Evolutionary conservation across 1,140 invertebrate species (phyloP).

Genomic region (Drosophila sechellia): DNA sequence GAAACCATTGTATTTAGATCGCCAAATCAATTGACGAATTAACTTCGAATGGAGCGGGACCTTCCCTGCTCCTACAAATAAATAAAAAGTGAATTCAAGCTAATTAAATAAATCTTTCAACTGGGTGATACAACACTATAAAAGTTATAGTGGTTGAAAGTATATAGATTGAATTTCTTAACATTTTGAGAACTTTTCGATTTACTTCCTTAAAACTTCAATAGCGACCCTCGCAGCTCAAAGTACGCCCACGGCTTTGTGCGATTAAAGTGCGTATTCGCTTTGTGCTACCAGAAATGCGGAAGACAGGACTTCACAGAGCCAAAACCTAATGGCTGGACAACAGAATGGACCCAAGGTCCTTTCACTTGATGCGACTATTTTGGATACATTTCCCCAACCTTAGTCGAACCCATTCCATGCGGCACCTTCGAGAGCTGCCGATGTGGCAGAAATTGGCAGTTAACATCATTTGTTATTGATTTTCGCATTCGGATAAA

Average conservation of each 20-base stretch:
- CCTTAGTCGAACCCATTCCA: background rate
- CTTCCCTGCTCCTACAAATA: too few species aligned
- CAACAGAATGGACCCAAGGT: slow-evolving; percentile 35
- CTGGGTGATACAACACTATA: too few species aligned
- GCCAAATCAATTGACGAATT: too few species aligned
- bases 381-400: slow-evolving; percentile 38
- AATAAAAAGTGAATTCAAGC: too few species aligned
- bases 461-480: slow-evolving; percentile 83
- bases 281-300: slow-evolving; percentile 40
- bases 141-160: too few species aligned
- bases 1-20: too few species aligned
- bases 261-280: slow-evolving; percentile 47
- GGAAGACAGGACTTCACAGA: slow-evolving; percentile 23
- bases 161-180: too few species aligned
- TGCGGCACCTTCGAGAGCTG: slow-evolving; percentile 24
- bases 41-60: too few species aligned
- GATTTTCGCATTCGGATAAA: slow-evolving; percentile 61
- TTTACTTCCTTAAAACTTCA: background rate
- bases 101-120: too few species aligned
- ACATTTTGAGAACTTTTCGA: too few species aligned
- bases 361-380: slow-evolving; percentile 55
- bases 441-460: slow-evolving; percentile 75
- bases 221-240: slow-evolving; percentile 18
- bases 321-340: slow-evolving; percentile 34
- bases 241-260: slow-evolving; percentile 34